Evolutionary conservation across 2,888 invertebrate genomes (phyloP).

Genomic region (Dascillus cervinus): DNA sequence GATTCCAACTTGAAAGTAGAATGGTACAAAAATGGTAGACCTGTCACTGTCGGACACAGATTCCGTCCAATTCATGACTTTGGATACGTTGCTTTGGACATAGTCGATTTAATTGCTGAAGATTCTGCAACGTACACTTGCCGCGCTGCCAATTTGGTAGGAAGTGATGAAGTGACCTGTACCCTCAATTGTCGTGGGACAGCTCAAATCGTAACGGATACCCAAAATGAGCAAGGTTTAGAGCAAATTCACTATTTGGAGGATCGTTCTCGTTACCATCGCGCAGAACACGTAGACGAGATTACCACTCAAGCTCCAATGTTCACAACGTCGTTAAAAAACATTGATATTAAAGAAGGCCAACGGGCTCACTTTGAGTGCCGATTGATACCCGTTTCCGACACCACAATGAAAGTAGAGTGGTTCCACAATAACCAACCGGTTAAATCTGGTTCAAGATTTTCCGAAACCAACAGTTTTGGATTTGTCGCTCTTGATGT

Average conservation of each 20-base stretch:
- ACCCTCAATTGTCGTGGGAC: slow-evolving; percentile 65
- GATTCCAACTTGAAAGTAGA: slow-evolving; percentile 95
- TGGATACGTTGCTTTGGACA: slow-evolving; percentile 95
- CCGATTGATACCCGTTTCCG: slow-evolving; percentile 87
- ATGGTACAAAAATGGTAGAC: slow-evolving; percentile 93
- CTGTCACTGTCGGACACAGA: slow-evolving; percentile 88
- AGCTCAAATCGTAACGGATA: slow-evolving; percentile 73
- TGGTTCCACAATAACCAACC: slow-evolving; percentile 92
- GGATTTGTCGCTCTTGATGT: slow-evolving; percentile 97
- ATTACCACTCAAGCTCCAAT: slow-evolving; percentile 85
- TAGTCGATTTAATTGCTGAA: slow-evolving; percentile 92
- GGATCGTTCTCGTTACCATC: slow-evolving; percentile 70
- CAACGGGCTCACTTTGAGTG: slow-evolving; percentile 93
- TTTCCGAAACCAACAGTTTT: slow-evolving; percentile 93
- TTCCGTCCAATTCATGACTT: slow-evolving; percentile 97
- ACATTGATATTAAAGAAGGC: slow-evolving; percentile 88
- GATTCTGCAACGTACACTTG: slow-evolving; percentile 93
- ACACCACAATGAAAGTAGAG: slow-evolving; percentile 87
- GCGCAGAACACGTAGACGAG: slow-evolving; percentile 71
- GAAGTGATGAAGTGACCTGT: slow-evolving; percentile 79
- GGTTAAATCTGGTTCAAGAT: slow-evolving; percentile 87
- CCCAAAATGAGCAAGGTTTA: slow-evolving; percentile 81
- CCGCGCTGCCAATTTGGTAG: slow-evolving; percentile 82
- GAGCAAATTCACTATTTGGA: slow-evolving; percentile 87
- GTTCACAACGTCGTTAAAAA: slow-evolving; percentile 87